Percentiles rank a stretch among this genome's conserved stretches.
Conservation (phyloP, 2,113 vertebrate species). For the Corynorhinus townsendii region DNA sequence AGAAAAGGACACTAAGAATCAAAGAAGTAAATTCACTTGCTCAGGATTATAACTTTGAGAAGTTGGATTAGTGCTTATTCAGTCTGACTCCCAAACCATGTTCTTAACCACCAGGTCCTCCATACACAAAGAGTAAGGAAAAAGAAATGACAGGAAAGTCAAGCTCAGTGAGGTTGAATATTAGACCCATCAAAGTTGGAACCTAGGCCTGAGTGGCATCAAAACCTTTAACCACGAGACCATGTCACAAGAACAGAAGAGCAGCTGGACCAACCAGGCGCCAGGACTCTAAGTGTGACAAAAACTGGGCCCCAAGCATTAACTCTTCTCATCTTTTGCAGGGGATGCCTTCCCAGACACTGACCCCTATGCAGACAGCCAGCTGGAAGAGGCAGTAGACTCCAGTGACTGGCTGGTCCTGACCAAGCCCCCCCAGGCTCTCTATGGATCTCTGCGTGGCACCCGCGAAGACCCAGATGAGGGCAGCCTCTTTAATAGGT, state of each 20-base stretch:
- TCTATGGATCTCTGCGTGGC: constrained; percentile 69
- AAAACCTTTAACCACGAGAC: background rate
- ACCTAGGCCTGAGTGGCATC: background rate
- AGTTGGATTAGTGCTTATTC: background rate
- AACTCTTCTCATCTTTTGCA: background rate
- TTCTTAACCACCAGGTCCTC: background rate
- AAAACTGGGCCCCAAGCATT: background rate
- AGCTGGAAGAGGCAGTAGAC: constrained; percentile 27
- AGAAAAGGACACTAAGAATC: background rate
- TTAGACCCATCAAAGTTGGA: background rate
- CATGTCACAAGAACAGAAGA: background rate
- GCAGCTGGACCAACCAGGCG: background rate
- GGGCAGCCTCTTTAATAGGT: no score
- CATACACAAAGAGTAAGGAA: background rate
- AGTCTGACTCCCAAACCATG: background rate
- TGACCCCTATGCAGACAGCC: background rate
- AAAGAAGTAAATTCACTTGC: background rate
- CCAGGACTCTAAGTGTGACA: background rate
- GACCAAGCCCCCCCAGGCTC: constrained; percentile 6
- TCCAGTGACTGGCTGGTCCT: constrained; percentile 38
- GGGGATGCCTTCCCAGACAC: constrained; percentile 10
- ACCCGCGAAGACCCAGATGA: constrained; percentile 50
- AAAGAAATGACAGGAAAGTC: background rate
- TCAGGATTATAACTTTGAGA: background rate
- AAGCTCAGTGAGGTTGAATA: background rate